Base-by-base conservation (phyloP, 2,888 invertebrate genomes). In the Drosophila prolongata region DNA sequence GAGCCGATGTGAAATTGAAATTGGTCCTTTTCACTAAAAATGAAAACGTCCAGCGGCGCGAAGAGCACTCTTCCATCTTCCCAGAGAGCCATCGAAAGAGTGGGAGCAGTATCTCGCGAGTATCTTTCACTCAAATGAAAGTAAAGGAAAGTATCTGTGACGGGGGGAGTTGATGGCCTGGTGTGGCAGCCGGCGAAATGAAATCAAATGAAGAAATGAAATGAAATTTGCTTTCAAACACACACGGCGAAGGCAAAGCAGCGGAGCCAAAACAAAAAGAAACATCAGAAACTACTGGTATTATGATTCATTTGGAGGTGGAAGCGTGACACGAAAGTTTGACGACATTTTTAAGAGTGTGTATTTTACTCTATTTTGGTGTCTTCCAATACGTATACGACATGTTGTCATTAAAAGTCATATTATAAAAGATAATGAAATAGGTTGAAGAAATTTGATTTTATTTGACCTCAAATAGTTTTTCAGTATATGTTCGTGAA, bases 181-280 rank as follows among this genome's bases (percentile, higher is more conserved):
- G 40, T 42, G 53, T 47, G 40, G 59, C 50, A 49, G 57, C 44
- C 61, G 76, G 58, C 59, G 65, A 85, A 80, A 86, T 75, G 80
- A 87, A 89, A 85, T 87, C 85, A 89, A 89, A 89, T 89, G 84
- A 89, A 89, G 81, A 89, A 86, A 89, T 89, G 74, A 85, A 86
- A 87, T 89, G 89, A 87, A 87, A 87, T 87, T 87, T 79, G 86
- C 86, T 86, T 86, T 86, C 87, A 76, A 84, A 80, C 42, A 46
- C 27, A 46, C 27, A 46, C 27, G 44, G 47, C 60, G 24, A 64
- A 66, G 62, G 43, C 64, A 42, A 66, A 73, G 56, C 60, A 65
- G 38, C 68, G 74, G 72, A 75, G 76, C 65, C 79, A 76, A 67
- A 67, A 67, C 56, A 56, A 46, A 56, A 68, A 56, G 44, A 49